Evolutionary conservation across 2,888 invertebrate species (phyloP).

Genomic region (Drosophila villosipedis): DNA sequence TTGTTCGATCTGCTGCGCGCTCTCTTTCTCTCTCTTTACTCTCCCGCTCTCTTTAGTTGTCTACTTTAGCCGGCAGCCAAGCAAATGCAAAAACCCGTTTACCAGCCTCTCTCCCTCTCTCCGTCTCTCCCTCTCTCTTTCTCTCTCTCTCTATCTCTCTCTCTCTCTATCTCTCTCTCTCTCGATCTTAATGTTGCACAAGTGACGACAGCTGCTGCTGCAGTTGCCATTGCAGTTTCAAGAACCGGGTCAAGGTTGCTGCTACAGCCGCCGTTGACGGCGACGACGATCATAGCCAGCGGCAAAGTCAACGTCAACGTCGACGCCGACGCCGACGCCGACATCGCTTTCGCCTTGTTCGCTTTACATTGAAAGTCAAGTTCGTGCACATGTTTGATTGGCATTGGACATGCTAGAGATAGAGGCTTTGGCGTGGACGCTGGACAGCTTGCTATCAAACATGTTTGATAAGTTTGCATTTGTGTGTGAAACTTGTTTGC

Average conservation of each 20-base stretch:
- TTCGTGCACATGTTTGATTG: slow-evolving; percentile 77
- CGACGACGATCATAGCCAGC: slow-evolving; percentile 65
- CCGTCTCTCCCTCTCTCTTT: slow-evolving; percentile 66
- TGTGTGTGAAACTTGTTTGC: slow-evolving; percentile 29
- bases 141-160: too few species aligned
- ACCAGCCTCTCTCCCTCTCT: slow-evolving; percentile 54
- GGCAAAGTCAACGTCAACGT: slow-evolving; percentile 42
- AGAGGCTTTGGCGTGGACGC: slow-evolving; percentile 26
- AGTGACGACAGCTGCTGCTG: slow-evolving; percentile 43
- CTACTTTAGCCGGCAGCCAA: slow-evolving; percentile 51
- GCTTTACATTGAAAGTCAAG: slow-evolving; percentile 81
- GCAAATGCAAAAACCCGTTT: slow-evolving; percentile 62
- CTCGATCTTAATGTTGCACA: slow-evolving; percentile 57
- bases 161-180: slow-evolving; percentile 39
- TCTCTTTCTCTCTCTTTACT: not conserved
- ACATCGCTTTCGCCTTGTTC: slow-evolving; percentile 75
- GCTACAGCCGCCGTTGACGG: slow-evolving; percentile 35
- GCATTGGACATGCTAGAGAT: slow-evolving; percentile 59
- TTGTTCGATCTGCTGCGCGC: slow-evolving; percentile 12
- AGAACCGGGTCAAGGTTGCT: slow-evolving; percentile 85
- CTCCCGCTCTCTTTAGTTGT: slow-evolving; percentile 10
- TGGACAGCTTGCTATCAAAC: slow-evolving; percentile 28
- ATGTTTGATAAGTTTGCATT: slow-evolving; percentile 36
- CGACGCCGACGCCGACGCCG: slow-evolving; percentile 19
- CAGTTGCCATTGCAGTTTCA: slow-evolving; percentile 82